Evolutionary conservation across 2,888 invertebrate genomes (phyloP).

Genomic region (Drosophila suboccidentalis): DNA sequence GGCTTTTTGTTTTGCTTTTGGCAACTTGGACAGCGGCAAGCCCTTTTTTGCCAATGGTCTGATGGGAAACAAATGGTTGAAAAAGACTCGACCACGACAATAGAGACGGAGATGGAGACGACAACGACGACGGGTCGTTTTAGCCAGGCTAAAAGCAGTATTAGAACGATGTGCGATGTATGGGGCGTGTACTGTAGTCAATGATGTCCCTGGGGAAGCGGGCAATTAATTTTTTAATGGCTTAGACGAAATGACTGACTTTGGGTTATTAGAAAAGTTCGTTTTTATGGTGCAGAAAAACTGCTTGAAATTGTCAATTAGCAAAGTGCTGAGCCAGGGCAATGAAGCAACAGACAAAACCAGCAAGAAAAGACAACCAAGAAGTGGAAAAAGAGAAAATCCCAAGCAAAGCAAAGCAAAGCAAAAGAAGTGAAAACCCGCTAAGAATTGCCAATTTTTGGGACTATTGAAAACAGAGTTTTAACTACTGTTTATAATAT

Average conservation of each 20-base stretch:
- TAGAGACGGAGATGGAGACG: slow-evolving; percentile 4
- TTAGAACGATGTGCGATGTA: slow-evolving; percentile 70
- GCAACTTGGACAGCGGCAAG: slow-evolving; percentile 57
- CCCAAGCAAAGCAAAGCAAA: slow-evolving; percentile 4
- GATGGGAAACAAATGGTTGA: slow-evolving; percentile 60
- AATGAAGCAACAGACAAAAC: slow-evolving; percentile 9
- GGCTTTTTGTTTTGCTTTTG: slow-evolving; percentile 53
- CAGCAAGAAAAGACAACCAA: background rate
- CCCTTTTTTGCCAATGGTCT: slow-evolving; percentile 60
- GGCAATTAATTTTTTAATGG: slow-evolving; percentile 81
- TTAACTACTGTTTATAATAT: slow-evolving; percentile 15
- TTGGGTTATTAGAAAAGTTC: slow-evolving; percentile 72
- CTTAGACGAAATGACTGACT: slow-evolving; percentile 75
- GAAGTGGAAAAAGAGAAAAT: background rate
- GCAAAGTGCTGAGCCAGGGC: slow-evolving; percentile 60
- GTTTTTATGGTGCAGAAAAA: slow-evolving; percentile 52
- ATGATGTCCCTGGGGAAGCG: slow-evolving; percentile 56
- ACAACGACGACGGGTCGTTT: slow-evolving; percentile 42
- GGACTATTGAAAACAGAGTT: slow-evolving; percentile 15
- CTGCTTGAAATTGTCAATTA: slow-evolving; percentile 73
- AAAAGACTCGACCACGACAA: slow-evolving; percentile 26
- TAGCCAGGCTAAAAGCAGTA: slow-evolving; percentile 69
- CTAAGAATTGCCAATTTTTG: slow-evolving; percentile 53
- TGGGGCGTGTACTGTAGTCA: slow-evolving; percentile 64
- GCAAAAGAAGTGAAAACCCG: slow-evolving; percentile 25